Evolutionary conservation across 2,797 vertebrate genomes (phyloP).

Genomic region (Arvicola amphibius): DNA sequence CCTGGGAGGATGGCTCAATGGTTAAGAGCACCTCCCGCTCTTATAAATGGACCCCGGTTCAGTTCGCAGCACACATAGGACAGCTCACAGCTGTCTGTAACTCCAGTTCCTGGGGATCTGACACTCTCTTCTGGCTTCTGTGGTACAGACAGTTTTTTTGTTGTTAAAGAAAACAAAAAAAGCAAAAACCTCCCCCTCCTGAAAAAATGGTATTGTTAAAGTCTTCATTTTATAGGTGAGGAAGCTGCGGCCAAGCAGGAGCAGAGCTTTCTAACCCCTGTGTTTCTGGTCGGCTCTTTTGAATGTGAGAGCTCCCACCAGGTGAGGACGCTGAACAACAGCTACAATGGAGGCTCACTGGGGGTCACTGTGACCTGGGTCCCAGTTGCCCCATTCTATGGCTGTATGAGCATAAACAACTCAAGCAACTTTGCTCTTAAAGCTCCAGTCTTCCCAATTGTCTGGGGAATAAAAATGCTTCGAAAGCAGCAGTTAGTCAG

Average conservation of each 20-base stretch:
- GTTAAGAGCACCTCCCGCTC: background rate
- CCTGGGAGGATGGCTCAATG: background rate
- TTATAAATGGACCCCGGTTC: no score
- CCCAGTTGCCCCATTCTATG: background rate
- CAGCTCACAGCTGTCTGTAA: background rate
- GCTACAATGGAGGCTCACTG: no score
- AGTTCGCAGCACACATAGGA: background rate
- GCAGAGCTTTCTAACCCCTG: background rate
- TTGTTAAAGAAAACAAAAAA: background rate
- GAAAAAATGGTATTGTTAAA: background rate
- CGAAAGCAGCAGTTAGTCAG: background rate
- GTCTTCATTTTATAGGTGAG: background rate
- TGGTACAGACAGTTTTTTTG: background rate
- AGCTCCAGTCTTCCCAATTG: background rate
- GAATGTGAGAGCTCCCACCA: background rate
- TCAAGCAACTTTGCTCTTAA: background rate
- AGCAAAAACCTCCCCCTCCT: background rate
- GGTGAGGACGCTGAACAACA: background rate
- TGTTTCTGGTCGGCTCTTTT: background rate
- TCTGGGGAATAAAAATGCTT: background rate
- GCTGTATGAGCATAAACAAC: background rate
- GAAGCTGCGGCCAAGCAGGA: background rate
- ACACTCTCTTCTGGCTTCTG: background rate
- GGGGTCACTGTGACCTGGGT: background rate
- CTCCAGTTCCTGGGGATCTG: background rate